Evolutionary conservation across 2,113 vertebrate genomes (phyloP).

Genomic region (Mus musculus): GRCm39 chr13:47005001-47005500

Average conservation of each 20-base stretch:
- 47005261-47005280: neutral
- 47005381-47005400: neutral
- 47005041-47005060: neutral
- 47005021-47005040: neutral
- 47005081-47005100: neutral
- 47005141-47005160: neutral
- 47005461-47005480: conserved; percentile 24
- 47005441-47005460: neutral
- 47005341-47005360: neutral
- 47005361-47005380: neutral
- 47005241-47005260: too few relatives aligned
- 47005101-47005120: neutral
- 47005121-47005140: neutral
- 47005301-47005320: neutral
- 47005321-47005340: neutral
- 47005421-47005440: conserved; percentile 45
- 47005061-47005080: neutral
- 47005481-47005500: conserved; percentile 37
- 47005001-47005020: neutral
- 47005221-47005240: too few relatives aligned
- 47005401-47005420: conserved; percentile 37
- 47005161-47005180: neutral
- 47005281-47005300: neutral
- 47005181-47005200: neutral
- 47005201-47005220: neutral